Evolutionary conservation across 1,140 invertebrate genomes (phyloP).

Genomic region (Rhagoletis pomonella): DNA sequence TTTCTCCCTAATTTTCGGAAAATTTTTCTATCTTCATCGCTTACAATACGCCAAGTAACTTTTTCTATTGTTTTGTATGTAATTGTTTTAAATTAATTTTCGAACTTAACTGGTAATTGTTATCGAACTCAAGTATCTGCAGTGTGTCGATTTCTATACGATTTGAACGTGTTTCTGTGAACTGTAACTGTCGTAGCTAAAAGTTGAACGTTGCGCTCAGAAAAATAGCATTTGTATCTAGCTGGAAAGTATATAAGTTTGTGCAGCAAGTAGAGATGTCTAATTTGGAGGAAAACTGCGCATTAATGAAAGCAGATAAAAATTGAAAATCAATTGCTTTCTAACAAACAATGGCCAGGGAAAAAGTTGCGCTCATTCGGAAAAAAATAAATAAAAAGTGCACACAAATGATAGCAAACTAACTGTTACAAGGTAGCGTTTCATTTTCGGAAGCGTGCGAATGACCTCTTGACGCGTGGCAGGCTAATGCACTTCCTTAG

Average conservation of each 20-base stretch:
- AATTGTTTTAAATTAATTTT: conserved; percentile 49
- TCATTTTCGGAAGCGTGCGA: neutral
- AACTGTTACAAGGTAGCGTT: neutral
- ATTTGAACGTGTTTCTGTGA: conserved; percentile 28
- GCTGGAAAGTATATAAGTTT: neutral
- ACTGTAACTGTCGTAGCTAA: neutral
- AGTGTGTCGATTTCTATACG: conserved; percentile 36
- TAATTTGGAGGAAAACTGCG: conserved; percentile 12
- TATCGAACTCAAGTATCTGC: conserved; percentile 50
- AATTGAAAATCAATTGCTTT: conserved; percentile 2
- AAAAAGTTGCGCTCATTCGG: neutral
- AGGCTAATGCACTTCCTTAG: conserved; percentile 18
- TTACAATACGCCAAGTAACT: neutral
- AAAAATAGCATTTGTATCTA: neutral
- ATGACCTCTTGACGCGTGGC: neutral
- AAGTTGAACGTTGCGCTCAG: neutral
- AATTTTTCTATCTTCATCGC: neutral
- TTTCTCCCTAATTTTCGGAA: conserved; percentile 12
- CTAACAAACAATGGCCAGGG: neutral
- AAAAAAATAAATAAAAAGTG: neutral
- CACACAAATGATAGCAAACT: neutral
- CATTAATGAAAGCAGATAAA: conserved; percentile 47
- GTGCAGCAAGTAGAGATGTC: neutral
- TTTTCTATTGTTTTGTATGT: conserved; percentile 46
- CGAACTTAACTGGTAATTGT: conserved; percentile 43